A percentile compares a stretch with the other conserved stretches of the same genome.
Evolutionary conservation across 2,113 vertebrate species (phyloP).

Genomic region (Silurus meridionalis): DNA sequence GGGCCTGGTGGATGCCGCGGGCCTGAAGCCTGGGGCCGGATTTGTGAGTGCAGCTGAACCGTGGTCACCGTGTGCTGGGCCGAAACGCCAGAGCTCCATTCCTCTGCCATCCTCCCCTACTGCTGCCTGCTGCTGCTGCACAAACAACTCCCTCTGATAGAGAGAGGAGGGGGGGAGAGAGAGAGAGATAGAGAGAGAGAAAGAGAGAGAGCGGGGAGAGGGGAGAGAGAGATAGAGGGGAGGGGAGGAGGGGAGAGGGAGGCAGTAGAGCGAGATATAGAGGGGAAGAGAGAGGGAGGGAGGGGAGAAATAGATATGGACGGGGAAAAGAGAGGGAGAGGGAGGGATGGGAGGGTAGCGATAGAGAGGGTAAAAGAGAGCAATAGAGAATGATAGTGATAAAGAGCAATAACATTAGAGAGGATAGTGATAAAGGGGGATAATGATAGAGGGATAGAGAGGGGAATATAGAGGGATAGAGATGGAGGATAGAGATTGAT

Average conservation of each 20-base stretch:
- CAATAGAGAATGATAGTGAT: too few relatives aligned
- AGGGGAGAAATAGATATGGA: not conserved
- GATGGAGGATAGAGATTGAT: not conserved
- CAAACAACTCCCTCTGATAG: slow-evolving; percentile 72
- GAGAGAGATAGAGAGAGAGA: not conserved
- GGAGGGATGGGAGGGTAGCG: not conserved
- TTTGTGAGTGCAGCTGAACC: slow-evolving; percentile 52
- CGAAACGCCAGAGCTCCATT: slow-evolving; percentile 81
- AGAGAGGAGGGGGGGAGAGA: not conserved
- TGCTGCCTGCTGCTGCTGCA: slow-evolving; percentile 73
- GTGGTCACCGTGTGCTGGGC: slow-evolving; percentile 64
- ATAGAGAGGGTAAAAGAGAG: too few relatives aligned
- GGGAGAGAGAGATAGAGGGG: not conserved
- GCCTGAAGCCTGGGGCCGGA: slow-evolving; percentile 52
- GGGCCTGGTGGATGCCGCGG: slow-evolving; percentile 42
- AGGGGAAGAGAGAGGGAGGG: not conserved
- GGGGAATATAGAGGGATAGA: not conserved
- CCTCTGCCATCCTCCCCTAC: slow-evolving; percentile 85
- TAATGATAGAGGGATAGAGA: not conserved
- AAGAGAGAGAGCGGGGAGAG: not conserved
- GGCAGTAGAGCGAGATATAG: not conserved
- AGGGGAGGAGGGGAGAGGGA: too few relatives aligned
- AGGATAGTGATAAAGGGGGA: not conserved
- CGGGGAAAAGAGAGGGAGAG: too few relatives aligned
- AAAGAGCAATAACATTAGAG: not conserved